A percentile compares a stretch with the other conserved stretches of the same genome.
These are phyloP conservation scores for Mystacornis crossleyi DNA, from an alignment of 2,113 vertebrate genomes.

Conservation along the genomic window DNA sequence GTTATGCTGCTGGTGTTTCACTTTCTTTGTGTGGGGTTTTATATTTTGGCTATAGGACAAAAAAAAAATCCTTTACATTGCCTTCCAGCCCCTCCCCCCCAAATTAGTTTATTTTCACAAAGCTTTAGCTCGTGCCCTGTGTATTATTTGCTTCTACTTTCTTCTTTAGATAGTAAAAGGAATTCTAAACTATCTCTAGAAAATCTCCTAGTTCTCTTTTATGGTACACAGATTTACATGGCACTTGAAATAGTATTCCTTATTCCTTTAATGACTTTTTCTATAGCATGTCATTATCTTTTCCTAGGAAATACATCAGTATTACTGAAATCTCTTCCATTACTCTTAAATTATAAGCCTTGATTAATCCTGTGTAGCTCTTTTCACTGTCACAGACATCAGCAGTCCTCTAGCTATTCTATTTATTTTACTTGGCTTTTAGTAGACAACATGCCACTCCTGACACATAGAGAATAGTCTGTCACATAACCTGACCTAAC, in stretches of 20 bases:
- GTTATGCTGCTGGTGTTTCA: neutral
- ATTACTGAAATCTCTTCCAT: neutral
- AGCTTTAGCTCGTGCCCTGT: neutral
- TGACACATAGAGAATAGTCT: neutral
- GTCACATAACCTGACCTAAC: neutral
- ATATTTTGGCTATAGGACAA: neutral
- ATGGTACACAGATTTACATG: neutral
- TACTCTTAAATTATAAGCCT: neutral
- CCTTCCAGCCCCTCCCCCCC: neutral
- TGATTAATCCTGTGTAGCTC: neutral
- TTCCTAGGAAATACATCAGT: neutral
- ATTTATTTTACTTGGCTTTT: constrained; percentile 3
- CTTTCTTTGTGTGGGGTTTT: neutral
- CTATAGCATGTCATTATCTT: neutral
- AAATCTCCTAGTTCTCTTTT: neutral
- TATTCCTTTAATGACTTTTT: neutral
- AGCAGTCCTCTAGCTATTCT: neutral
- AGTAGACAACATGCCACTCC: neutral
- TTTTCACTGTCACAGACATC: neutral
- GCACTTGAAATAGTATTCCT: neutral
- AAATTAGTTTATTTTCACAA: neutral
- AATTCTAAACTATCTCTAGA: neutral
- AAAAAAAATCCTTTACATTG: neutral
- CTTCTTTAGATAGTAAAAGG: neutral
- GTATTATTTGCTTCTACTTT: neutral